phyloP scores from a whole-genome alignment of 2,797 vertebrate species.

The Ctenosaura bakeri region DNA sequence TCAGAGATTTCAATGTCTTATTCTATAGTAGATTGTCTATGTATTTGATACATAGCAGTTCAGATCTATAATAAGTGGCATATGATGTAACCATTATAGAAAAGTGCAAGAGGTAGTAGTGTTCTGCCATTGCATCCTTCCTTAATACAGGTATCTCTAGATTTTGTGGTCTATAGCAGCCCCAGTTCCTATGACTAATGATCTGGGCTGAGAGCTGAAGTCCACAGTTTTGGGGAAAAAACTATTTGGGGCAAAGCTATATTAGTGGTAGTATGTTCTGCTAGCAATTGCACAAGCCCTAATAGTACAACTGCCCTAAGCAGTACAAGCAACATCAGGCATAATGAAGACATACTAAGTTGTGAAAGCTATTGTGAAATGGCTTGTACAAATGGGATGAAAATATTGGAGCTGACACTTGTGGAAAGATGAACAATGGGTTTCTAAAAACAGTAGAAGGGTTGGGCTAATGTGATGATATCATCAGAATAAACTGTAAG shows the following conservation, averaged over 20 bases:
- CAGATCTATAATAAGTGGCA: background rate
- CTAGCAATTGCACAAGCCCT: too few species aligned
- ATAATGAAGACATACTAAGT: too few species aligned
- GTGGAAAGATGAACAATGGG: background rate
- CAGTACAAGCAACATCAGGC: too few species aligned
- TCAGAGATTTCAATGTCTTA: rapidly evolving
- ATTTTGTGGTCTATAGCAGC: background rate
- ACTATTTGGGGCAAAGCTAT: too few species aligned
- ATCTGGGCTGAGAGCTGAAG: background rate
- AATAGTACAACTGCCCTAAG: too few species aligned
- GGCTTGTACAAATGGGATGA: too few species aligned
- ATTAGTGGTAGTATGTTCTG: too few species aligned
- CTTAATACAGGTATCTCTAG: background rate
- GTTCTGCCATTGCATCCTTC: background rate
- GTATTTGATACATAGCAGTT: background rate
- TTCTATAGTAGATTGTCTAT: background rate
- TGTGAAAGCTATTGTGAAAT: too few species aligned
- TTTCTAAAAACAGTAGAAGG: background rate
- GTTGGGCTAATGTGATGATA: background rate
- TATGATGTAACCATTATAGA: background rate
- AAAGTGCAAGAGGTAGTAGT: background rate
- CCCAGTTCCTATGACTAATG: background rate
- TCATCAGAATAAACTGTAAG: background rate
- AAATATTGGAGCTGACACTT: too few species aligned
- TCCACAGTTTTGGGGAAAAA: too few species aligned